Evolutionary conservation across 2,797 vertebrate genomes (phyloP), one percentile per base, ranked within the genome.

Genomic region (Simalia tracyae): DNA sequence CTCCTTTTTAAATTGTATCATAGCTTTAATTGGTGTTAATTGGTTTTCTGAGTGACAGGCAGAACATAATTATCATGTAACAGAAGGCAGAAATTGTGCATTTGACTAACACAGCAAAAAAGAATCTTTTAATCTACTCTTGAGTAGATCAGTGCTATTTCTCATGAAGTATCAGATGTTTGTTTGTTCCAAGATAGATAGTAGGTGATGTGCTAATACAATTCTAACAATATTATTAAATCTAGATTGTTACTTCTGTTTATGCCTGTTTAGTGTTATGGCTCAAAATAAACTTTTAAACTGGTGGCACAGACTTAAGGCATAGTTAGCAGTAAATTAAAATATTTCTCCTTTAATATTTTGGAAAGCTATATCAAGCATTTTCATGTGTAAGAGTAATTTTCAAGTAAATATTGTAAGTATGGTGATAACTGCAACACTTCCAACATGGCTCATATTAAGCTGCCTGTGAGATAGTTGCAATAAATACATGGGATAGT

Each of bases 21-120:
- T 95, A 95, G 90, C 92, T 95, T 87, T 96, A 96, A 97, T 97
- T 95, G 95, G 95, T 92, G 92, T 94, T 97, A 97, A 97, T 95
- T 96, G 92, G 91, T 94, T 96, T 96, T 94, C 93, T 97, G 96
- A 97, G 92, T 96, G 96, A 93, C 97, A 97, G 94, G 68, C 94
- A 89, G 92, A 95, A 94, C 92, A 89, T 96, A 97, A 97, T 96
- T 96, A 93, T 54, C 92, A 91, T 90, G 89, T 93, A 91, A 92
- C 93, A 92, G 88, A 94, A 94, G 90, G 91, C 68, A 94, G 46
- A n/a, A 87, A 84, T 31, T 22, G 42, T 46, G 64, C 76, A 56
- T 66, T 68, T 89, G 64, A 89, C 28, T 89, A 72, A 54, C 50
- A 31, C 28, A 56, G 3, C 42, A 66, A 66, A 85, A 26, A 61